Base-by-base conservation (phyloP, 2,888 invertebrate species). In the Graphium colonna region DNA sequence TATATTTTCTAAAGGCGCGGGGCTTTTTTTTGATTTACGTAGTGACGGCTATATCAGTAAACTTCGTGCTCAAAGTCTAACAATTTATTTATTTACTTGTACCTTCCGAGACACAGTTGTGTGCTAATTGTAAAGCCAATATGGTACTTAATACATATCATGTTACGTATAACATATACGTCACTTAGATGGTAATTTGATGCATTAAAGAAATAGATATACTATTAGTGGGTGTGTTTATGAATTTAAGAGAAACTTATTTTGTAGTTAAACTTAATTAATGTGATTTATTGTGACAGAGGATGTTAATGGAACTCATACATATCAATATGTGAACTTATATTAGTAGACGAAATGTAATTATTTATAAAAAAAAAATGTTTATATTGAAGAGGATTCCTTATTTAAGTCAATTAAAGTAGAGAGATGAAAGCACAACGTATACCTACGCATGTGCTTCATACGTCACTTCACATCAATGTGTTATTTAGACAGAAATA, bases 371-470 rank as follows among this genome's bases (percentile, higher is more conserved):
- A 21, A 5, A n/a, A n/a, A 21, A 68, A 65, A 71, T 68, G 68
- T 75, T 76, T 77, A 74, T 71, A 78, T 76, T 63, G 69, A 78
- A 68, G 67, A 79, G 68, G 81, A 88, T 85, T 87, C 87, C 88
- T 89, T 87, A 86, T 87, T 88, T 89, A 80, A 75, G 88, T 88
- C 88, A 89, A 89, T 88, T 88, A 87, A 76, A 60, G 79, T 82
- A 77, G 69, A 62, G 63, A 68, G 58, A 56, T 18, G 65, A 54
- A 60, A 65, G 69, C 73, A 73, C 77, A 66, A 64, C 59, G 56
- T 63, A 58, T 31, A 60, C 60, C 10, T 31, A 62, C 65, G 57
- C 48, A 62, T 64, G 76, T 75, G 78, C 76, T 77, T 73, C 47
- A 60, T 75, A 74, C 69, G 60, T 59, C 13, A n/a, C 39, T 12